phyloP scores from a whole-genome alignment of 2,888 invertebrate genomes.

The Sphinx pinastri region DNA sequence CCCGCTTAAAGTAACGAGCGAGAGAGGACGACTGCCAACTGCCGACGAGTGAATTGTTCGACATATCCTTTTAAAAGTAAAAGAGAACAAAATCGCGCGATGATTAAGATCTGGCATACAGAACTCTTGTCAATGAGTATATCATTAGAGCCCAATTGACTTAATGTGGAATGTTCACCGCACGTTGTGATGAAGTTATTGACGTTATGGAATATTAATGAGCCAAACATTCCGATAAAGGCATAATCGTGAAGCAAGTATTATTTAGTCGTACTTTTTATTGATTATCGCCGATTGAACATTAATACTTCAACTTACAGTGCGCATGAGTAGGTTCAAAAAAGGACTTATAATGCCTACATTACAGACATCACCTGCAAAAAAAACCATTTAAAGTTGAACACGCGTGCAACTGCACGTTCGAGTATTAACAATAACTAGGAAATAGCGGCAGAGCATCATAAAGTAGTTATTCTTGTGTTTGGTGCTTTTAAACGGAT shows the following conservation, averaged over 20 bases:
- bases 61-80: constrained; percentile 52
- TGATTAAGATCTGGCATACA: constrained; percentile 53
- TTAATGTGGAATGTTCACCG: constrained; percentile 42
- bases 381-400: constrained; percentile 51
- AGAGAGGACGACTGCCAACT: constrained; percentile 62
- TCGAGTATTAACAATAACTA: constrained; percentile 54
- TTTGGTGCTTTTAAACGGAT: constrained; percentile 51
- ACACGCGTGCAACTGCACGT: constrained; percentile 44
- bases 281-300: constrained; percentile 32
- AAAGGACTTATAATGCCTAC: neutral
- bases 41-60: constrained; percentile 45
- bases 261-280: constrained; percentile 43
- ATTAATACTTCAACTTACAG: neutral
- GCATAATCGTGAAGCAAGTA: constrained; percentile 42
- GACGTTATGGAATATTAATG: constrained; percentile 48
- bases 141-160: constrained; percentile 62
- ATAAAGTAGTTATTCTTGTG: constrained; percentile 43
- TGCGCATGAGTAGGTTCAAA: neutral
- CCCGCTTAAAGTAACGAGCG: constrained; percentile 68
- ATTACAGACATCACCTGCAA: constrained; percentile 32
- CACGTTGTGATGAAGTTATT: constrained; percentile 49
- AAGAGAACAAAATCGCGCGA: constrained; percentile 53
- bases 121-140: constrained; percentile 58
- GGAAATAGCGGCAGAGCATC: constrained; percentile 49
- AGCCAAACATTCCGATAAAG: constrained; percentile 46